Conservation (phyloP, 2,797 vertebrate species). For the Phoeniculus purpureus region DNA sequence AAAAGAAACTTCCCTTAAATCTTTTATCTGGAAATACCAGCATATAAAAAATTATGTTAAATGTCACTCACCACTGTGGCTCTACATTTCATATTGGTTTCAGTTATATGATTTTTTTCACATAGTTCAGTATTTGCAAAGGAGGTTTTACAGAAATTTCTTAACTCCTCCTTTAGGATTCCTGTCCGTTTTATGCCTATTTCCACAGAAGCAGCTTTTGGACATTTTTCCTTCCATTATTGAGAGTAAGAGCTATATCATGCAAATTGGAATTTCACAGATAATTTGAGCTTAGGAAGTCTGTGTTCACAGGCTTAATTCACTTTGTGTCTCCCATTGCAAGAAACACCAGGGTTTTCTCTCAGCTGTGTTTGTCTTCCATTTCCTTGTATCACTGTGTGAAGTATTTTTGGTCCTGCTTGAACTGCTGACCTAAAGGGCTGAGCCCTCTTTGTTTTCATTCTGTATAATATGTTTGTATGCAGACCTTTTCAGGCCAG, state of each 20-base stretch:
- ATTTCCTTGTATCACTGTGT: background rate
- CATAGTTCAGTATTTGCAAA: background rate
- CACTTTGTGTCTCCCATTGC: background rate
- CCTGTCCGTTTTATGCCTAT: background rate
- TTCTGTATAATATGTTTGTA: background rate
- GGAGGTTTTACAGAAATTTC: background rate
- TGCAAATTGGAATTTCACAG: background rate
- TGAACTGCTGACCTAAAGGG: background rate
- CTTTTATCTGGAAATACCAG: background rate
- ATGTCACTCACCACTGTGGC: background rate
- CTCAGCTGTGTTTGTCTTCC: background rate
- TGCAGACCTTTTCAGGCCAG: background rate
- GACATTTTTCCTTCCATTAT: background rate
- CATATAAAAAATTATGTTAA: background rate
- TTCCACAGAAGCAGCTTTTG: background rate
- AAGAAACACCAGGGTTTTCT: rapidly evolving
- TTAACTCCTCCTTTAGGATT: background rate
- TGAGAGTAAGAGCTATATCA: background rate
- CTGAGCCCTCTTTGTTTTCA: background rate
- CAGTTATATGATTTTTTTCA: background rate
- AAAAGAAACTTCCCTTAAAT: background rate
- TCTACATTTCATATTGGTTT: background rate
- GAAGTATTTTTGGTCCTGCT: background rate
- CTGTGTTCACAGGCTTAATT: background rate
- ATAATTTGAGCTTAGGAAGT: background rate